Percentiles rank a stretch among this genome's conserved stretches.
Evolutionary conservation across 1,140 invertebrate species (phyloP).

Genomic region (Diprion similis): DNA sequence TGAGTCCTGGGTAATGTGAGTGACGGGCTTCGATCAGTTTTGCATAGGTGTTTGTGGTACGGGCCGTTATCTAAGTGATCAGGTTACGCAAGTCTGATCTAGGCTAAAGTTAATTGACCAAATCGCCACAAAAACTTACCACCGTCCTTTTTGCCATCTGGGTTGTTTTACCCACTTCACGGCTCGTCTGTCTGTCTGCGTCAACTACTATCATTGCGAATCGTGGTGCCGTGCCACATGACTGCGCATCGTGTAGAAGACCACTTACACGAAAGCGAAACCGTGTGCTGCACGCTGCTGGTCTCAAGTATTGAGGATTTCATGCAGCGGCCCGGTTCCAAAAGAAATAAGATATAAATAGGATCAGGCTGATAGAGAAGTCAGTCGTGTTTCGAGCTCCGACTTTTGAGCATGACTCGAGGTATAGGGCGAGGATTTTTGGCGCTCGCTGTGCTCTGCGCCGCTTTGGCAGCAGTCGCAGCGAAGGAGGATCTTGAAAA

Average conservation of each 20-base stretch:
- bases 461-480: neutral
- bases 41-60: neutral
- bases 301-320: neutral
- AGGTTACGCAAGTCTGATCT: neutral
- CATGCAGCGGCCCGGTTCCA: neutral
- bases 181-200: neutral
- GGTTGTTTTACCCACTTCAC: neutral
- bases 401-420: neutral
- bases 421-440: neutral
- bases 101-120: neutral
- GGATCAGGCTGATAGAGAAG: neutral
- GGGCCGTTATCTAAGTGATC: neutral
- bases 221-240: neutral
- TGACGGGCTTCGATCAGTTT: neutral
- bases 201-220: neutral
- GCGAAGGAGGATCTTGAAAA: neutral
- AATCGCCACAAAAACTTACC: neutral
- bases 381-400: neutral
- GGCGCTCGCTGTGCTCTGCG: neutral
- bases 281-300: neutral
- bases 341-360: conserved; percentile 4
- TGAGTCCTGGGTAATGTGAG: neutral
- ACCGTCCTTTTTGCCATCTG: neutral
- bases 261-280: neutral
- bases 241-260: neutral